Conservation (phyloP, 2,797 vertebrate genomes). For the Toxotes lorentzi region DNA sequence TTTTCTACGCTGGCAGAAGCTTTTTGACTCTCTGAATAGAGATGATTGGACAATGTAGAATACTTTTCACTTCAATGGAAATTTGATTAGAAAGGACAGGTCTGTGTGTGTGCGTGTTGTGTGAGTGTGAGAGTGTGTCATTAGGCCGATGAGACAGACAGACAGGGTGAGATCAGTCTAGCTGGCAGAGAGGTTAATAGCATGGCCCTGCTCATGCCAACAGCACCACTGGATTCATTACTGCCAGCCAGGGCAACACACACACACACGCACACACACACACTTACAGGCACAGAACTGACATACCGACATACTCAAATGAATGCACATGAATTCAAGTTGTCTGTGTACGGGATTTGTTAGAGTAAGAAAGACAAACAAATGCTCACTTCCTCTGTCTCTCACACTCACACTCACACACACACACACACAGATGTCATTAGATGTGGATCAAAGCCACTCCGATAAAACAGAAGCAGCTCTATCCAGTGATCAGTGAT, state of each 20-base stretch:
- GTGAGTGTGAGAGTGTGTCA: slow-evolving; percentile 65
- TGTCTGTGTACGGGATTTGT: slow-evolving; percentile 28
- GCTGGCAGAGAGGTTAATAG: slow-evolving; percentile 87
- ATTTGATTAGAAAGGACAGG: slow-evolving; percentile 80
- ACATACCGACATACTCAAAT: slow-evolving; percentile 50
- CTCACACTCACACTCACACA: slow-evolving; percentile 3
- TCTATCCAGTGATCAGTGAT: slow-evolving; percentile 67
- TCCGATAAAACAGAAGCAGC: slow-evolving; percentile 56
- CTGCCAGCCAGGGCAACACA: slow-evolving; percentile 56
- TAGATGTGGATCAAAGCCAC: slow-evolving; percentile 59
- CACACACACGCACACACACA: slow-evolving; percentile 14
- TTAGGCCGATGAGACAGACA: slow-evolving; percentile 79
- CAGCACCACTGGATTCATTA: slow-evolving; percentile 84
- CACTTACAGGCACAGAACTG: slow-evolving; percentile 11
- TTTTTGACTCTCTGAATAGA: slow-evolving; percentile 75
- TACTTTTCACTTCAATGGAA: slow-evolving; percentile 78
- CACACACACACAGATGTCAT: slow-evolving; percentile 28
- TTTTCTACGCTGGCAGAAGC: slow-evolving; percentile 55
- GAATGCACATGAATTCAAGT: slow-evolving; percentile 46
- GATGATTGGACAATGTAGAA: slow-evolving; percentile 79
- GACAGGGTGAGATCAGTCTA: slow-evolving; percentile 83
- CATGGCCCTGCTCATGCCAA: slow-evolving; percentile 85
- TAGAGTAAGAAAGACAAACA: slow-evolving; percentile 51
- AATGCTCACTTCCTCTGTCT: slow-evolving; percentile 8
- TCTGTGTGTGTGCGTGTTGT: slow-evolving; percentile 48